These are phyloP conservation scores for Vespertilio murinus DNA, from an alignment of 2,797 vertebrate species.

Conservation along the genomic window DNA sequence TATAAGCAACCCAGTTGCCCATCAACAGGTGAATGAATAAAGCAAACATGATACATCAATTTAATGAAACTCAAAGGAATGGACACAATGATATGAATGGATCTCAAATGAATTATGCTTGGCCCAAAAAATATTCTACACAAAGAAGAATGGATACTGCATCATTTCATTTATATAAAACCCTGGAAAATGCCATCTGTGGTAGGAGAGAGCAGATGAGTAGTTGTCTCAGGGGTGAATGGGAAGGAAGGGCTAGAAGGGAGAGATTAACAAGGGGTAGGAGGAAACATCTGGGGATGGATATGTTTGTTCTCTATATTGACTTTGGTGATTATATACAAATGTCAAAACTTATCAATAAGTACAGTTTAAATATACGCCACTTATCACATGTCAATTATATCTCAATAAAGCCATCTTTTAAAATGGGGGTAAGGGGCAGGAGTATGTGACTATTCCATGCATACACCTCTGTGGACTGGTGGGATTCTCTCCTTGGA, in stretches of 20 bases:
- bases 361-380: not conserved
- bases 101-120: not conserved
- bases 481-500: not conserved
- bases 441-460: fast-evolving
- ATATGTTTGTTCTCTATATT: not conserved
- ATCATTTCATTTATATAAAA: not conserved
- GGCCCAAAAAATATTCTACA: not conserved
- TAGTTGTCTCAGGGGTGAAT: not conserved
- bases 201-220: not conserved
- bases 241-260: not conserved
- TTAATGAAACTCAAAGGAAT: not conserved
- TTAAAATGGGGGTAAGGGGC: not conserved
- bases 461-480: not conserved
- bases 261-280: not conserved
- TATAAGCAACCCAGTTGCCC: not conserved
- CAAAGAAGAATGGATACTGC: too few relatives aligned
- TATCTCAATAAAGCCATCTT: not conserved
- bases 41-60: not conserved
- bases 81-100: not conserved
- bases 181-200: not conserved
- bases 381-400: not conserved
- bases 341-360: not conserved
- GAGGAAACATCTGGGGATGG: not conserved
- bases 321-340: not conserved
- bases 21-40: not conserved